Percentiles rank a stretch among this genome's conserved stretches.
Conservation (phyloP, 1,140 invertebrate species). For the Neelides sp. region DNA sequence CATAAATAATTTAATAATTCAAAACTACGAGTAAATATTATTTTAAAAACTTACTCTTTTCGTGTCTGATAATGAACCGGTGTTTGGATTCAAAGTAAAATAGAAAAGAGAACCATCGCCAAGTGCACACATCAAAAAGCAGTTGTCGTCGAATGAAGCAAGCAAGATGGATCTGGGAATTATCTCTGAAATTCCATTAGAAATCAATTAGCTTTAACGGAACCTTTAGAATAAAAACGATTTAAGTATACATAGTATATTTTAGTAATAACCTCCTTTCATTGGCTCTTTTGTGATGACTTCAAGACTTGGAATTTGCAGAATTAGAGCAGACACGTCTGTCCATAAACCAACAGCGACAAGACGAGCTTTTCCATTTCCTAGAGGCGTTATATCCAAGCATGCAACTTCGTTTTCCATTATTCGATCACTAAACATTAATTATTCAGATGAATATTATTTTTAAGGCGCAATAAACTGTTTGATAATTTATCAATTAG, state of each 20-base stretch:
- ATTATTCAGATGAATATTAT: slow-evolving; percentile 4
- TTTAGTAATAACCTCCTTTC: slow-evolving; percentile 52
- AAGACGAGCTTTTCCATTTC: slow-evolving; percentile 50
- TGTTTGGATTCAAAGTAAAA: slow-evolving; percentile 65
- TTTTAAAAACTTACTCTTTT: slow-evolving; percentile 55
- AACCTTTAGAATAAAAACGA: slow-evolving; percentile 10
- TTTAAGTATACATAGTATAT: slow-evolving; percentile 3
- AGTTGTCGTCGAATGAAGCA: slow-evolving; percentile 81
- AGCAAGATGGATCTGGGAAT: slow-evolving; percentile 90
- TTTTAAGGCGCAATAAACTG: background rate
- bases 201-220: slow-evolving; percentile 16
- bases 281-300: slow-evolving; percentile 72
- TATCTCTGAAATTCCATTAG: slow-evolving; percentile 53
- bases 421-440: slow-evolving; percentile 43
- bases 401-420: slow-evolving; percentile 92
- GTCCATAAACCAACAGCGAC: slow-evolving; percentile 94
- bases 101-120: slow-evolving; percentile 98
- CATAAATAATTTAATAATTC: background rate
- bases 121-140: slow-evolving; percentile 80
- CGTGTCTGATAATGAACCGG: slow-evolving; percentile 60
- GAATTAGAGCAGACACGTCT: slow-evolving; percentile 80
- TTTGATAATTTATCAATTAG: slow-evolving; percentile 8
- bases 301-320: slow-evolving; percentile 62
- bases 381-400: slow-evolving; percentile 78
- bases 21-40: background rate